These are phyloP conservation scores for Mustelus asterias DNA, from an alignment of 2,113 vertebrate species.

Conservation along the genomic window DNA sequence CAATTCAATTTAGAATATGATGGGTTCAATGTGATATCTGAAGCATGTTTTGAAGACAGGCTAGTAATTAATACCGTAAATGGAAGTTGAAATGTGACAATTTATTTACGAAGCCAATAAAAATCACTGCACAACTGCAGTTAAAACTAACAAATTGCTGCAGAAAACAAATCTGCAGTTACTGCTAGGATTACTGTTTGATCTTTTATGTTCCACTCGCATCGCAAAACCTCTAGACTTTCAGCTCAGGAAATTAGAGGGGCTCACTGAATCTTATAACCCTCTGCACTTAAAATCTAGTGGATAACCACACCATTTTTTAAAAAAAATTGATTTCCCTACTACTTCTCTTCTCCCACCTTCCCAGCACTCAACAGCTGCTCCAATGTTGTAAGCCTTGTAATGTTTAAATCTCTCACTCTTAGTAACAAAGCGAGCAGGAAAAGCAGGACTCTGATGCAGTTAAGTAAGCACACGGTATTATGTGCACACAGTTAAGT, in stretches of 20 bases:
- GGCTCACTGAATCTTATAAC: background rate
- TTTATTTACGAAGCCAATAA: background rate
- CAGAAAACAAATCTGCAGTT: background rate
- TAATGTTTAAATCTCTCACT: background rate
- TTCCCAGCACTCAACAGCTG: background rate
- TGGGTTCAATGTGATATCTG: background rate
- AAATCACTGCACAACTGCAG: background rate
- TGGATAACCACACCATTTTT: background rate
- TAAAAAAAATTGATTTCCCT: background rate
- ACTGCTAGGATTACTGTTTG: background rate
- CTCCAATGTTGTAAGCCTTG: background rate
- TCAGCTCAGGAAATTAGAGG: constrained; percentile 33
- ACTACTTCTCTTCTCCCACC: background rate
- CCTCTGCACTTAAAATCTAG: background rate
- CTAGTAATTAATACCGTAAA: background rate
- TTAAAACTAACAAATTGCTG: background rate
- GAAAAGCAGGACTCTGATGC: background rate
- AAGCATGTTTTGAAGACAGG: background rate
- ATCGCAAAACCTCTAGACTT: constrained; percentile 15
- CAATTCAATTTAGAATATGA: background rate
- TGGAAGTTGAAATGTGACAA: background rate
- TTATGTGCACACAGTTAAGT: background rate
- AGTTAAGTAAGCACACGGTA: background rate
- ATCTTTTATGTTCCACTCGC: background rate
- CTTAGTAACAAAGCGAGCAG: background rate